phyloP scores from a whole-genome alignment of 2,113 vertebrate genomes.

The Setophaga petechia region DNA sequence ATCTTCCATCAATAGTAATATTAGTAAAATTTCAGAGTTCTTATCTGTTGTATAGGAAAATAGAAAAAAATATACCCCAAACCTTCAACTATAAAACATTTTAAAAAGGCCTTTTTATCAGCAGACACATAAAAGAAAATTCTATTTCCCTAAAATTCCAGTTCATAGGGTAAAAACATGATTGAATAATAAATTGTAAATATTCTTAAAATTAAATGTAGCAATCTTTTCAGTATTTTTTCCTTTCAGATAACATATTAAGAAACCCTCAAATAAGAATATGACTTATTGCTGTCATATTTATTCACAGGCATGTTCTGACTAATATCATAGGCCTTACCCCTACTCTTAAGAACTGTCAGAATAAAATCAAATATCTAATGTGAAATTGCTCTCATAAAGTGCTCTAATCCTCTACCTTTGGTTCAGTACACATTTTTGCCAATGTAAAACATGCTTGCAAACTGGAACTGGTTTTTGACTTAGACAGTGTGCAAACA shows the following conservation, averaged over 20 bases:
- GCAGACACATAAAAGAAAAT: neutral
- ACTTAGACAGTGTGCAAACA: neutral
- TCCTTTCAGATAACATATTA: neutral
- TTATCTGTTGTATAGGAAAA: neutral
- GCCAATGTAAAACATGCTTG: neutral
- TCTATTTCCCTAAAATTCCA: neutral
- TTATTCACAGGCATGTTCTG: neutral
- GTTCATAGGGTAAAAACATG: fast-evolving
- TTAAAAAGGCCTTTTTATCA: neutral
- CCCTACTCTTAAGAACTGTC: neutral
- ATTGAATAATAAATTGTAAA: neutral
- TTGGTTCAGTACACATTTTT: neutral
- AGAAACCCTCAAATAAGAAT: neutral
- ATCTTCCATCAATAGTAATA: neutral
- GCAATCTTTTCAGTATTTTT: neutral
- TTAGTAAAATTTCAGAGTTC: neutral
- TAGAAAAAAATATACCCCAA: neutral
- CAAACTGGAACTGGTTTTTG: neutral
- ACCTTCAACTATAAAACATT: neutral
- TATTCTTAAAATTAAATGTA: neutral
- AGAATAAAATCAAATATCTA: neutral
- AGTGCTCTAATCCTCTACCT: neutral
- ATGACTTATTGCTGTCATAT: neutral
- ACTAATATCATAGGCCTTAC: neutral
- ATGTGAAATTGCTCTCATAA: neutral